Evolutionary conservation across 2,888 invertebrate species (phyloP).

Genomic region (Andricus curvator): DNA sequence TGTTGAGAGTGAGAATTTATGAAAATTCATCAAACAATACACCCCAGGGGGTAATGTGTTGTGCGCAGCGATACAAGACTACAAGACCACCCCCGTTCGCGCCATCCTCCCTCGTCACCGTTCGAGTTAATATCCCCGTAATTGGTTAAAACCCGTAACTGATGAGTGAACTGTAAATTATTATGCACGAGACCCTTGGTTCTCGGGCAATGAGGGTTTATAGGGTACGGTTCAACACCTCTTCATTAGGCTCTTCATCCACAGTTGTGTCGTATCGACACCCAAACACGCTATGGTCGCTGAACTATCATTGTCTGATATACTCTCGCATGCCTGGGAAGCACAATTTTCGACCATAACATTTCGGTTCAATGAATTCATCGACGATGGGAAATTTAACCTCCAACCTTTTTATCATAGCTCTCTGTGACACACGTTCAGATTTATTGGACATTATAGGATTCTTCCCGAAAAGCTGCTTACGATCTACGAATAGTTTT

Average conservation of each 20-base stretch:
- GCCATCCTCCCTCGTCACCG: conserved; percentile 47
- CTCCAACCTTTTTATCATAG: not conserved
- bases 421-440: not conserved
- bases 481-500: not conserved
- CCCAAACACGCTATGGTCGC: conserved; percentile 25
- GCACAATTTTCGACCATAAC: not conserved
- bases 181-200: conserved; percentile 71
- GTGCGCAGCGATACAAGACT: conserved; percentile 46
- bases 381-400: conserved; percentile 1
- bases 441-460: not conserved
- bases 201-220: conserved; percentile 70
- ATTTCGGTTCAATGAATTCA: conserved; percentile 28
- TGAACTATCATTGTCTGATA: conserved; percentile 43
- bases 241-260: conserved; percentile 75
- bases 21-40: conserved; percentile 15
- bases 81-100: conserved; percentile 47
- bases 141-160: conserved; percentile 78
- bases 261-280: conserved; percentile 42
- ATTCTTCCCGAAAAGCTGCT: not conserved
- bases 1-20: not conserved
- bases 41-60: not conserved
- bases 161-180: conserved; percentile 76
- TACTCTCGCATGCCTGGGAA: conserved; percentile 22
- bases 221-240: conserved; percentile 77
- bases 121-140: conserved; percentile 70